phyloP scores from a whole-genome alignment of 2,888 invertebrate genomes.

The Sinelater perroti region DNA sequence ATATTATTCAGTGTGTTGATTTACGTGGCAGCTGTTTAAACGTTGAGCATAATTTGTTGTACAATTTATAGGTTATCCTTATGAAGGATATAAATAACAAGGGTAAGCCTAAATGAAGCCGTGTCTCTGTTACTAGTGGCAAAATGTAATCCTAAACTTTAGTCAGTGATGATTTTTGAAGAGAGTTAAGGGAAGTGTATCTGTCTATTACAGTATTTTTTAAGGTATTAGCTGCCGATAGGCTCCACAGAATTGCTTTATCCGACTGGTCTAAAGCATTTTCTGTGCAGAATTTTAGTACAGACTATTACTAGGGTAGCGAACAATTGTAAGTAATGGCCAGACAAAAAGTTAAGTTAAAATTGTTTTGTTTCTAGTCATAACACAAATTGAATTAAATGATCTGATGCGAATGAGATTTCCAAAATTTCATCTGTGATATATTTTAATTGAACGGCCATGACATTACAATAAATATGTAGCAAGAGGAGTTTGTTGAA shows the following conservation, averaged over 20 bases:
- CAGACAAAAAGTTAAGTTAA: conserved; percentile 17
- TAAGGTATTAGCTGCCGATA: neutral
- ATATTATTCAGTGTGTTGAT: neutral
- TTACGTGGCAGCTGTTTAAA: conserved; percentile 24
- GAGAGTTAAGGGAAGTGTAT: conserved; percentile 4
- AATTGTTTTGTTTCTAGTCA: conserved; percentile 48
- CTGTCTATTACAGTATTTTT: conserved; percentile 25
- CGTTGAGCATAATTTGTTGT: conserved; percentile 15
- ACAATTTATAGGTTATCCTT: conserved; percentile 22
- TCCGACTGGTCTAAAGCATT: too few relatives aligned
- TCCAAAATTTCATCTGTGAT: conserved; percentile 55
- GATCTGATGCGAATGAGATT: conserved; percentile 31
- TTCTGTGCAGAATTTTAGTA: too few relatives aligned
- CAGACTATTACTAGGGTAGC: too few relatives aligned
- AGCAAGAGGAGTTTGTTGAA: conserved; percentile 17
- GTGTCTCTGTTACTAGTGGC: conserved; percentile 18
- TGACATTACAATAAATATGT: conserved; percentile 40
- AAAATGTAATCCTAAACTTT: conserved; percentile 12
- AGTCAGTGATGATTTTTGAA: conserved; percentile 11
- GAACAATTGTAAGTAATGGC: conserved; percentile 25
- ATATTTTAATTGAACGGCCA: conserved; percentile 48
- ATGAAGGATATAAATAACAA: conserved; percentile 30
- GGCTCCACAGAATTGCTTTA: too few relatives aligned
- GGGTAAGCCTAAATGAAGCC: conserved; percentile 25
- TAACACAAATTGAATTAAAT: conserved; percentile 35